phyloP scores from a whole-genome alignment of 2,888 invertebrate species.

The Silvanus unidentatus region DNA sequence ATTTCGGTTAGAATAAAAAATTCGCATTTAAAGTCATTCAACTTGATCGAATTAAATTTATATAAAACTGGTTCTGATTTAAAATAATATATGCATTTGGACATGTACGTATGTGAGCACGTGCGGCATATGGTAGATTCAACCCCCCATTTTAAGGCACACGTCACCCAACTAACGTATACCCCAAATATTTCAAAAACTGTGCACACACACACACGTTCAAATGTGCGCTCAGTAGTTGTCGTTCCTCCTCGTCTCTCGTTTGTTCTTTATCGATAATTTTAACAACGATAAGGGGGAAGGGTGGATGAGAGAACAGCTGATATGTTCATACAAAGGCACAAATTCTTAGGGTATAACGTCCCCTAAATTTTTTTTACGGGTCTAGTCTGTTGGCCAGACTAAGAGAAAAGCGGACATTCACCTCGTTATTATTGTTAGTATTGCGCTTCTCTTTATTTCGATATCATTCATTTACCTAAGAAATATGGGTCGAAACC shows the following conservation, averaged over 20 bases:
- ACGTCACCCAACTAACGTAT: conserved; percentile 6
- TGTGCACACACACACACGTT: too few relatives aligned
- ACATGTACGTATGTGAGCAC: conserved; percentile 10
- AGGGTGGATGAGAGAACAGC: conserved; percentile 29
- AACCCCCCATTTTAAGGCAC: conserved; percentile 10
- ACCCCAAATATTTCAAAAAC: conserved; percentile 13
- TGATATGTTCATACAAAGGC: conserved; percentile 30
- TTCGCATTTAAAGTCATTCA: too few relatives aligned
- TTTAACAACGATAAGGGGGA: conserved; percentile 19
- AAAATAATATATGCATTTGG: conserved; percentile 3
- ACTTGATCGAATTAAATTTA: neutral
- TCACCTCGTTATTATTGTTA: conserved; percentile 17
- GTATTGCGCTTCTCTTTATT: neutral
- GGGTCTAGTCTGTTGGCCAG: conserved; percentile 24
- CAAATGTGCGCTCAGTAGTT: too few relatives aligned
- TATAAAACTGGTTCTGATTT: conserved; percentile 1
- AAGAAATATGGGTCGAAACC: too few relatives aligned
- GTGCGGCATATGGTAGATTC: conserved; percentile 17
- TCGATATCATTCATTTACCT: neutral
- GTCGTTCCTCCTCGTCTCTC: too few relatives aligned
- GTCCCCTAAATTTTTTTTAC: conserved; percentile 19
- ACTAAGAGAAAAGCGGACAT: conserved; percentile 25
- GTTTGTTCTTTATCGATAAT: neutral
- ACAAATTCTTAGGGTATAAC: conserved; percentile 17
- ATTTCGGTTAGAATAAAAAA: too few relatives aligned